Conservation (phyloP, 2,113 vertebrate genomes). For the Microtus montanus region DNA sequence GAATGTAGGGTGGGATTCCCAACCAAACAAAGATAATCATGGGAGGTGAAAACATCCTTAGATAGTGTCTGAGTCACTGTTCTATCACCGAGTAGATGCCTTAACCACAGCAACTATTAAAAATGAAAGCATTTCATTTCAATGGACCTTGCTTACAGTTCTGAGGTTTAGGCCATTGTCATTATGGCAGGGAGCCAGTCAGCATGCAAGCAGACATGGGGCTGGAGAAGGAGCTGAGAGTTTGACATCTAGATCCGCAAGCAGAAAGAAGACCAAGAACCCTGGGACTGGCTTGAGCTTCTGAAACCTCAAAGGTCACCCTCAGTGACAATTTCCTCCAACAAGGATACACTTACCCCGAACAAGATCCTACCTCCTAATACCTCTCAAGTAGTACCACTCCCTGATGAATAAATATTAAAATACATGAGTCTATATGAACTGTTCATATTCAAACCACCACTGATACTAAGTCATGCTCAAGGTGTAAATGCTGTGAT, state of each 20-base stretch:
- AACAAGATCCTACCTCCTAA: neutral
- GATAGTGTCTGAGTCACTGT: neutral
- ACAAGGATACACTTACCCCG: neutral
- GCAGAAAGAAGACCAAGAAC: neutral
- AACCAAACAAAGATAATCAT: neutral
- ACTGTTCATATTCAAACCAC: neutral
- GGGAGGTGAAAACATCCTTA: neutral
- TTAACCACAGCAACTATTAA: neutral
- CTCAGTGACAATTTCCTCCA: neutral
- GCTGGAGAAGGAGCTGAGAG: neutral
- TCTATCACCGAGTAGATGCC: neutral
- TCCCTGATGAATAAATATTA: neutral
- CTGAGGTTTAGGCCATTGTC: neutral
- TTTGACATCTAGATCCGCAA: neutral
- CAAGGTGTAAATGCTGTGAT: neutral
- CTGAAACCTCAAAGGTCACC: neutral
- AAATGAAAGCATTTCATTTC: neutral
- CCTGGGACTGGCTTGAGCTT: neutral
- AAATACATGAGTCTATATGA: neutral
- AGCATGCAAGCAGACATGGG: too few relatives aligned
- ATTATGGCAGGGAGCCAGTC: neutral
- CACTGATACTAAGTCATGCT: neutral
- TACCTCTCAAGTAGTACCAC: neutral
- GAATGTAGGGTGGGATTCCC: constrained; percentile 16
- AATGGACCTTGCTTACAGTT: neutral